Base-by-base conservation (phyloP, 1,140 invertebrate species). In the Lordiphosa mommai region DNA sequence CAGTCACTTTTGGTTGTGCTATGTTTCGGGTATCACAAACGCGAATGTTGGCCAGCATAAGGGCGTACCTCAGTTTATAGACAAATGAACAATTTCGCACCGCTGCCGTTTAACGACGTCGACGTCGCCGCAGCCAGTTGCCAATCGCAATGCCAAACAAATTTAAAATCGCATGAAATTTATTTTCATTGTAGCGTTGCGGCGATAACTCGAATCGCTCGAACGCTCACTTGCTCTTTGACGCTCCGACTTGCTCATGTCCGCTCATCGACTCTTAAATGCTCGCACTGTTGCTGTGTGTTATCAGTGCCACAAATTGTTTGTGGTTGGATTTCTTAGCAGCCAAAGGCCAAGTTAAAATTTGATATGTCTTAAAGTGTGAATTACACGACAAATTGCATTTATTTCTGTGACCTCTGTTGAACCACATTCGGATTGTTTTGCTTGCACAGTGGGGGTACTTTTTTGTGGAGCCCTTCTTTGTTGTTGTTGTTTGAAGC, bases 11-110 rank as follows among this genome's bases (percentile, higher is more conserved):
- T 17, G 27, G 33, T 47, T 37, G 43, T 50, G 37, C 47, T 66
- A 37, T 80, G 50, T 44, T 53, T 67, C 13, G 34, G 23, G 61
- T 56, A 60, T 61, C 71, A 74, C 58, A 53, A 71, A 33, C 72
- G 57, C 76, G 77, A 80, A 66, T 80, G 61, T 82, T 61, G 41
- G 66, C 47, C 77, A 71, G 43, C 76, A 71, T 76, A 80, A 82
- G 76, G 76, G 76, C 71, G 76, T 61, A 34, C 55, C 71, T 41
- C 64, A 60, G 76, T 82, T 80, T 80, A 82, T 80, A 80, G 76
- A 60, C 72, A 48, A 60, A 44, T 53, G 52, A 34, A 44, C 40
- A 43, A 60, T 59, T 73, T 79, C 59, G 72, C 61, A 84, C 61
- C 72, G 59, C 52, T 51, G 60, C 52, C 30, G 51, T 47, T 52